Evolutionary conservation across 2,113 vertebrate genomes (phyloP).

Genomic region (Neogale vison): DNA sequence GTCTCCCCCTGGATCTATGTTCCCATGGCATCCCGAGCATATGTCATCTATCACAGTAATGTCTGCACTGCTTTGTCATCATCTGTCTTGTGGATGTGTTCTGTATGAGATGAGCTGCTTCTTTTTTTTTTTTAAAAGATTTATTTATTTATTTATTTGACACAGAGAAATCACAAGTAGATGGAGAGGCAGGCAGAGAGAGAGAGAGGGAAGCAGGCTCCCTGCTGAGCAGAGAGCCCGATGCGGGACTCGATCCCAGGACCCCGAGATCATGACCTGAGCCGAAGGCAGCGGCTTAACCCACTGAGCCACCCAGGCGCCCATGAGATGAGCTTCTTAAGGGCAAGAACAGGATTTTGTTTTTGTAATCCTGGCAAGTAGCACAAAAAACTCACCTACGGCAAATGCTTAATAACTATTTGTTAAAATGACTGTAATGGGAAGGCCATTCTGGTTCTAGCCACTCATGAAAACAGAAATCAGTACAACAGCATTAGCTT

Average conservation of each 20-base stretch:
- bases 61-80: not conserved
- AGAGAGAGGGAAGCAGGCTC: too few species aligned
- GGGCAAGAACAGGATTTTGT: not conserved
- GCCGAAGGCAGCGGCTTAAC: too few species aligned
- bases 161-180: too few species aligned
- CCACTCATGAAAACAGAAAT: not conserved
- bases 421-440: not conserved
- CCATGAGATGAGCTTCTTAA: not conserved
- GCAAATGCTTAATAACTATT: not conserved
- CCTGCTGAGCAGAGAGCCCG: too few species aligned
- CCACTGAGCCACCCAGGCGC: too few species aligned
- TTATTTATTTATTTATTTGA: too few species aligned
- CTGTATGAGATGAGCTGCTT: not conserved
- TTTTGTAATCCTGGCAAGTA: slow-evolving; percentile 10
- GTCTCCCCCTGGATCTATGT: not conserved
- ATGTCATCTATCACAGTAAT: not conserved
- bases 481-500: not conserved
- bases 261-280: too few species aligned
- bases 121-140: too few species aligned
- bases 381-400: not conserved
- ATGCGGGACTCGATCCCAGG: too few species aligned
- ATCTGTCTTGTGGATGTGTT: not conserved
- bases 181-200: too few species aligned
- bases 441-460: not conserved
- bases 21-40: not conserved